Conservation (phyloP, 2,113 vertebrate species). For the Chloebia gouldiae region DNA sequence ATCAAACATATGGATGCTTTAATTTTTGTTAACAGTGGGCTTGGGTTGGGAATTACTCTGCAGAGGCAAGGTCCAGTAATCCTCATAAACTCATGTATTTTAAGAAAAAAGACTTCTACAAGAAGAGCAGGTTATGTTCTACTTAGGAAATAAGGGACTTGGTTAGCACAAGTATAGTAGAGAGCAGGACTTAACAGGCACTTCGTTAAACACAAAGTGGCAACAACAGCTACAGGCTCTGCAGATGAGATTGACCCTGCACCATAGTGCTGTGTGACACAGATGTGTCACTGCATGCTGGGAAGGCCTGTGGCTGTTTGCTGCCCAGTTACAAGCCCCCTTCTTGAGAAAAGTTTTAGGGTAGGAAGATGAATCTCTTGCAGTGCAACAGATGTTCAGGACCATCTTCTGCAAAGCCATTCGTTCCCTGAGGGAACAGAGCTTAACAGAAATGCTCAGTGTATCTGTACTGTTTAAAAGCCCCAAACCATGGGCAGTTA, state of each 20-base stretch:
- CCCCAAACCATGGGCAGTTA: fast-evolving
- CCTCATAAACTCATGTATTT: not conserved
- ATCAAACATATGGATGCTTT: not conserved
- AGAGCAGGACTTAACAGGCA: not conserved
- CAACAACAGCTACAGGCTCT: not conserved
- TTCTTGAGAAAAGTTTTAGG: not conserved
- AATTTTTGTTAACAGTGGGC: not conserved
- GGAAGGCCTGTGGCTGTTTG: fast-evolving
- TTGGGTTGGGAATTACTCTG: not conserved
- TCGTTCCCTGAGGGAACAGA: not conserved
- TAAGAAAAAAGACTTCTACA: not conserved
- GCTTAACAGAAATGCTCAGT: not conserved
- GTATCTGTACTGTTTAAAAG: not conserved
- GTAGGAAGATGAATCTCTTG: not conserved
- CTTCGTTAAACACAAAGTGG: not conserved
- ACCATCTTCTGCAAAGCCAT: not conserved
- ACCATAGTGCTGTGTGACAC: not conserved
- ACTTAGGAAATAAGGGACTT: not conserved
- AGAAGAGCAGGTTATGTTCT: not conserved
- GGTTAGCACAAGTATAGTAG: not conserved
- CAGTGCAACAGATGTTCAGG: not conserved
- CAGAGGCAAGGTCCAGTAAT: not conserved
- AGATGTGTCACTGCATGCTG: not conserved
- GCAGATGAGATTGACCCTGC: fast-evolving
- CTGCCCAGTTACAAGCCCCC: not conserved